Conservation (phyloP, 2,888 invertebrate genomes). For the Eupithecia centaureata region DNA sequence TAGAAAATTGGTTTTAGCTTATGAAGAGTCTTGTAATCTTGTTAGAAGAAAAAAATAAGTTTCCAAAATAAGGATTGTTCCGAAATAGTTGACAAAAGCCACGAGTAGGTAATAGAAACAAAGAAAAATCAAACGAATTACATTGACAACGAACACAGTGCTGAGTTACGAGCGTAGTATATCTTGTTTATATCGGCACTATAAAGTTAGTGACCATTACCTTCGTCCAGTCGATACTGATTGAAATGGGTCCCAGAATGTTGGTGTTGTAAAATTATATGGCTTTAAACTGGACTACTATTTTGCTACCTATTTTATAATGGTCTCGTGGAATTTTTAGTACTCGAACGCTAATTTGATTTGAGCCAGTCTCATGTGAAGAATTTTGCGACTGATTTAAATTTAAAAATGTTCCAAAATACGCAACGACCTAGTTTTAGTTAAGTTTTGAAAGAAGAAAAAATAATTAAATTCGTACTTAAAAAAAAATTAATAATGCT, state of each 20-base stretch:
- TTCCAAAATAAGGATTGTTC: background rate
- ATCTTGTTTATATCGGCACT: constrained; percentile 21
- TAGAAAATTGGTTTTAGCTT: too few species aligned
- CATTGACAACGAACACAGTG: constrained; percentile 2
- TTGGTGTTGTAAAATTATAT: constrained; percentile 4
- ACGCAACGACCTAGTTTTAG: too few species aligned
- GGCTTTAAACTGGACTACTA: background rate
- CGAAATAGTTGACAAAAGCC: background rate
- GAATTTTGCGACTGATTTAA: too few species aligned
- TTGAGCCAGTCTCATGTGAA: too few species aligned
- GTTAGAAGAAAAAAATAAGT: background rate
- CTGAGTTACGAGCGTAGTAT: background rate
- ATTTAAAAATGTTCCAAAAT: too few species aligned
- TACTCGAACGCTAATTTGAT: too few species aligned
- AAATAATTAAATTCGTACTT: too few species aligned
- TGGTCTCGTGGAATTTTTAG: too few species aligned
- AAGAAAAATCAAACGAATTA: constrained; percentile 1
- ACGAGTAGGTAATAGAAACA: background rate
- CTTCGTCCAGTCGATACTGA: constrained; percentile 32
- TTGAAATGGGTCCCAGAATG: constrained; percentile 34
- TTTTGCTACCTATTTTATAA: background rate
- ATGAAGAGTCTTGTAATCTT: too few species aligned
- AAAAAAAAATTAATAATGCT: too few species aligned
- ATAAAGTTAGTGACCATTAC: constrained; percentile 33
- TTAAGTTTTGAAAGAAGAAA: too few species aligned